Evolutionary conservation across 2,113 vertebrate genomes (phyloP), one percentile per base, ranked within the genome.

Genomic region (Malurus melanocephalus): DNA sequence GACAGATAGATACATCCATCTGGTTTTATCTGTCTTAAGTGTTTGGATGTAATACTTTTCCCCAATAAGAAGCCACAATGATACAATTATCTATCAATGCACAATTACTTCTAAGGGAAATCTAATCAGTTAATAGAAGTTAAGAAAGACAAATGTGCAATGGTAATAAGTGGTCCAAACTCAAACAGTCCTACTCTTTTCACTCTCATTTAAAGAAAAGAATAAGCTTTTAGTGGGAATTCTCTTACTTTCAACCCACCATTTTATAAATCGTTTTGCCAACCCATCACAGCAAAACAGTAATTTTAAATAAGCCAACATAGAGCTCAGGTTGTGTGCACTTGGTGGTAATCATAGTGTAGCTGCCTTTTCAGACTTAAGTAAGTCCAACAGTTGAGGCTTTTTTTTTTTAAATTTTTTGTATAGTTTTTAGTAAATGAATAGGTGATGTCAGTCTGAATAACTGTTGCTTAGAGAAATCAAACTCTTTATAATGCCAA

Each of bases 191-290:
- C 60, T 88, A 62, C 13, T 35, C 85, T 68, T 85, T 94, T 95
- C 72, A 20, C 64, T 94, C 61, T 87, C 86, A 15, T 95, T 96
- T 95, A 93, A 95, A 95, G 77, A 71, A 94, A 96, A 95, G 80
- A 90, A 95, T 97, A 97, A 97, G 53, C 83, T 93, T 94, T 56
- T 92, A 94, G 94, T 93, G 68, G 94, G 62, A 19, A 74, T 97
- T 80, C 96, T 96, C 91, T 92, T 95, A 91, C 94, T 96, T 96
- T 97, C 94, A 96, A 87, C 80, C 94, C 96, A 93, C 94, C 80
- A 91, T 96, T 97, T 97, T 96, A 96, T 97, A 97, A 98, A 97
- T 96, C 96, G 96, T 76, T 97, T 96, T 96, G 93, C 94, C 91
- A 96, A 94, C 95, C 75, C 95, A 96, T 96, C 94, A 95, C 94